These are phyloP conservation scores for Tringa solitaria DNA, from an alignment of 2,113 vertebrate genomes.

Conservation along the genomic window DNA sequence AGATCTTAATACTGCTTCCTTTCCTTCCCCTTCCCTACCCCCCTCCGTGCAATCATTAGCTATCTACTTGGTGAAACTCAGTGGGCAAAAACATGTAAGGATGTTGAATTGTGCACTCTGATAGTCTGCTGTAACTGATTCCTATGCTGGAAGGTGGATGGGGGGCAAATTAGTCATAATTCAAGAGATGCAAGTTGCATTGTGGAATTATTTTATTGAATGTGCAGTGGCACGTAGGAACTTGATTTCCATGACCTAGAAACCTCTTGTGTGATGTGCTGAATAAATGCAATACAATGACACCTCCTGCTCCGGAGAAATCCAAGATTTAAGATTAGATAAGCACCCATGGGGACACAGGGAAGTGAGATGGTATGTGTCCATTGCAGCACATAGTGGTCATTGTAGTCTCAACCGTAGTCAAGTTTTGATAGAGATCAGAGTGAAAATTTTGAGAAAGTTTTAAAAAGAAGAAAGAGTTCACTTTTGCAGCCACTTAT, in stretches of 20 bases:
- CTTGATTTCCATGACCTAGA: neutral
- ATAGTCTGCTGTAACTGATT: neutral
- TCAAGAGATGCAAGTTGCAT: neutral
- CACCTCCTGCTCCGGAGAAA: neutral
- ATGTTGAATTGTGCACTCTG: neutral
- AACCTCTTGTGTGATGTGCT: neutral
- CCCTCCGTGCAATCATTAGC: neutral
- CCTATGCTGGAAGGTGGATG: neutral
- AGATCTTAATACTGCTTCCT: neutral
- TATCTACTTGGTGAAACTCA: neutral
- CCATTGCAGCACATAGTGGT: neutral
- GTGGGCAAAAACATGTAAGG: neutral
- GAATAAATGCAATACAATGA: neutral
- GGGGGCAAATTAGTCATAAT: neutral
- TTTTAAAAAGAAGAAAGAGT: neutral
- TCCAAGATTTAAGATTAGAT: neutral
- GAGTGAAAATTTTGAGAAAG: neutral
- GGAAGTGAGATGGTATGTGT: neutral
- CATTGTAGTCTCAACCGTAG: neutral
- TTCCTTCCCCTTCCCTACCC: too few species aligned
- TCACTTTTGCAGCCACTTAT: neutral
- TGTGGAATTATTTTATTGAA: neutral
- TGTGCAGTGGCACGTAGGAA: neutral
- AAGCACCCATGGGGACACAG: neutral
- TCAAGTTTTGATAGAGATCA: neutral